Evolutionary conservation across 2,888 invertebrate species (phyloP).

Genomic region (Horisme vitalbata): DNA sequence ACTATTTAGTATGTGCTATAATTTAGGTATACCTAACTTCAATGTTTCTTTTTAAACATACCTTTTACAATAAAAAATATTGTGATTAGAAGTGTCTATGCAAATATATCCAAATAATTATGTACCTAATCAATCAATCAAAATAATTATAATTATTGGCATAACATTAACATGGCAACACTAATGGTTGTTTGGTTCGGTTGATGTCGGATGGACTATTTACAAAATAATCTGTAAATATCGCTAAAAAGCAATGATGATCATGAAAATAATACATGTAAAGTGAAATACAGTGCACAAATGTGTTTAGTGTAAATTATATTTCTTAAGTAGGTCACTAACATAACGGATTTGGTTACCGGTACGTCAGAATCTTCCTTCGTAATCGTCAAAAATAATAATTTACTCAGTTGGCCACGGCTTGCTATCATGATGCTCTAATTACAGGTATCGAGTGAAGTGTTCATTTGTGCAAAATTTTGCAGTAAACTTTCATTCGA

Average conservation of each 20-base stretch:
- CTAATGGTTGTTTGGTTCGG: constrained; percentile 39
- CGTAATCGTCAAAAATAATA: constrained; percentile 42
- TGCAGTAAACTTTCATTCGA: constrained; percentile 55
- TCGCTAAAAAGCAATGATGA: constrained; percentile 50
- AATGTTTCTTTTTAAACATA: too few species aligned
- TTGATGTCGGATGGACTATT: constrained; percentile 34
- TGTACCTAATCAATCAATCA: too few species aligned
- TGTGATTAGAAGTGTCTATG: too few species aligned
- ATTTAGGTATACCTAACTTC: too few species aligned
- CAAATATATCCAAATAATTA: too few species aligned
- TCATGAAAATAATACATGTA: constrained; percentile 43
- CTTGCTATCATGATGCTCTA: constrained; percentile 32
- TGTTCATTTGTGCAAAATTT: constrained; percentile 47
- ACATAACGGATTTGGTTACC: constrained; percentile 74
- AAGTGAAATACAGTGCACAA: constrained; percentile 40
- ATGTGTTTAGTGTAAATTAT: constrained; percentile 47
- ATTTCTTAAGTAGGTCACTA: constrained; percentile 68
- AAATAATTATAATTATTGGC: neutral
- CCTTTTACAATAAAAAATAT: too few species aligned
- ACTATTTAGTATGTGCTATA: too few species aligned
- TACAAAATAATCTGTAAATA: constrained; percentile 66
- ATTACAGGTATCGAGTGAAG: constrained; percentile 53
- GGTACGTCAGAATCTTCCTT: constrained; percentile 64
- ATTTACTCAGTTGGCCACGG: constrained; percentile 25
- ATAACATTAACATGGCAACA: constrained; percentile 29